phyloP scores from a whole-genome alignment of 37 sponge, comb jelly and placozoan species.

The Aphrocallistes beatrix region DNA sequence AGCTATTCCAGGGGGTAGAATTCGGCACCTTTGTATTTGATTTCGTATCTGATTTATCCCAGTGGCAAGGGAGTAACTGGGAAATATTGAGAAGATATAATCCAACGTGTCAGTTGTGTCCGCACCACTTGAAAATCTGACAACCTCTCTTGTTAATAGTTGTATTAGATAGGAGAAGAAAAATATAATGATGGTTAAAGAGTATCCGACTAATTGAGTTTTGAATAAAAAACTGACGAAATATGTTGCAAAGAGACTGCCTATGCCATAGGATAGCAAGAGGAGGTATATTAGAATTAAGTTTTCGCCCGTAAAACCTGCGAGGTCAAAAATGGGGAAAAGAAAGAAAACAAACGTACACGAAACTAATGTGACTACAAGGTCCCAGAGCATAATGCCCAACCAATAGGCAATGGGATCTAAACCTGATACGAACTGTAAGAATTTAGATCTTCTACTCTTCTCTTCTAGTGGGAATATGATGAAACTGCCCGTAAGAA shows the following conservation, averaged over 20 bases:
- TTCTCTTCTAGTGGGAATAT: conserved; percentile 76
- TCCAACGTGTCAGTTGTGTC: conserved; percentile 26
- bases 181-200: conserved; percentile 28
- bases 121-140: background rate
- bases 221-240: conserved; percentile 71
- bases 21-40: background rate
- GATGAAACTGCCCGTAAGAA: conserved; percentile 76
- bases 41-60: background rate
- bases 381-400: conserved; percentile 74
- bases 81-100: conserved; percentile 43
- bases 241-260: conserved; percentile 66
- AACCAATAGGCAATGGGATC: conserved; percentile 66
- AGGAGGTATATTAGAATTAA: conserved; percentile 53
- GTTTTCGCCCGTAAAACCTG: conserved; percentile 35
- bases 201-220: conserved; percentile 51
- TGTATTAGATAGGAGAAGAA: background rate
- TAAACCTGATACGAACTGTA: conserved; percentile 91
- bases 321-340: conserved; percentile 65
- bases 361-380: conserved; percentile 53
- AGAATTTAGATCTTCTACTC: conserved; percentile 76
- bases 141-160: background rate
- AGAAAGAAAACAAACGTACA: conserved; percentile 45
- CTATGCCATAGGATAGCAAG: conserved; percentile 28
- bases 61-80: conserved; percentile 32
- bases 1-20: background rate